Evolutionary conservation across 2,888 invertebrate genomes (phyloP), one percentile per base, ranked within the genome.

Genomic region (Cecidostiba fungosa): DNA sequence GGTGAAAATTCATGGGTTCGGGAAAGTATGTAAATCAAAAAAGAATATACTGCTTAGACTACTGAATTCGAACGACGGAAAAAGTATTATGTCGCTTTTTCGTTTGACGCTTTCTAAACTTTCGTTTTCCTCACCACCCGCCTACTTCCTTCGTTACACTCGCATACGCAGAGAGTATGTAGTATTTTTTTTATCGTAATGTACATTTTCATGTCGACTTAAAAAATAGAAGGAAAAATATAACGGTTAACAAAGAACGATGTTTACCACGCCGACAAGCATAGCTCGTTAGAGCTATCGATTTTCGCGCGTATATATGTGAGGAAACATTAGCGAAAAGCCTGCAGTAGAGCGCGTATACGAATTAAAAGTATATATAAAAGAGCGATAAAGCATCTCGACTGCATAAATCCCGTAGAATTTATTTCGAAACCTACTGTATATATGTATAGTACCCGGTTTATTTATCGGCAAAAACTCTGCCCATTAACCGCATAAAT

Each of bases 61-160:
- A 36, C 72, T 80, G 73, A 59, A 81, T 81, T 81, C 59, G 19
- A 81, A 81, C 23, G 62, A 26, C 23, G 29, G 73, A 81, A 73
- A 81, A 81, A 81, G 59, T 39, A 59, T 59, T 59, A n/a, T n/a
- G 54, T 36, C 50, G 54, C 70, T 47, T 39, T 79, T 81, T 81
- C 70, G 12, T 50, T 10, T 23, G 23, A 59, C 54, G 43, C 81
- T 81, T 81, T 81, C 81, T 81, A 73, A 81, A 81, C 73, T 81
- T 81, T 81, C 81, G 16, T 43, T 81, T 73, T 81, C 43, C 16
- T 50, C 66, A 12, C 66, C n/a, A n/a, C 12, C 66, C 29, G 66
- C 14, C 23, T 66, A 66, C 29, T 19, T n/a, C n/a, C 54, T 5
- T 59, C 66, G 29, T 66, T 29, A 26, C 66, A 66, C 23, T 50